Percentiles rank a stretch among this genome's conserved stretches.
Conservation (phyloP, 1,140 invertebrate species). For the Camponotus floridanus region DNA sequence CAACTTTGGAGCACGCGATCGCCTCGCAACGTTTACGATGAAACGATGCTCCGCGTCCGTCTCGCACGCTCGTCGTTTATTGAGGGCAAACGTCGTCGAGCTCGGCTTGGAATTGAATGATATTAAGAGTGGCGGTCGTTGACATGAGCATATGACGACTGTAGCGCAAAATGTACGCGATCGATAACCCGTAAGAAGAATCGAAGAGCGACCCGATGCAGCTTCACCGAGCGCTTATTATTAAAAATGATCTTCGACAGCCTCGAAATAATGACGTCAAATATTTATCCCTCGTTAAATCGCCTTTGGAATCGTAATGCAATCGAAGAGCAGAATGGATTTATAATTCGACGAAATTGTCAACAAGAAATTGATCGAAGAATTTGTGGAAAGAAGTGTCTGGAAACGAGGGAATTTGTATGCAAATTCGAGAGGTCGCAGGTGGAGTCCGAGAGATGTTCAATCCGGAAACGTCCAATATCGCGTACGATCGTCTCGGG, state of each 20-base stretch:
- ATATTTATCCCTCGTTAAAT: background rate
- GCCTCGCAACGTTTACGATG: background rate
- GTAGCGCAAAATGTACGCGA: constrained; percentile 47
- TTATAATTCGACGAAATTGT: background rate
- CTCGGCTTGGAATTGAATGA: constrained; percentile 68
- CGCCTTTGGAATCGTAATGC: background rate
- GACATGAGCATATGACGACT: constrained; percentile 63
- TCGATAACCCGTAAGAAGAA: constrained; percentile 73
- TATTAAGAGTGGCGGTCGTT: constrained; percentile 75
- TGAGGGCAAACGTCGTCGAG: constrained; percentile 60
- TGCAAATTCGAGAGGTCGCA: constrained; percentile 42
- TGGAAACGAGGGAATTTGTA: background rate
- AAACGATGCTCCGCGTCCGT: constrained; percentile 26
- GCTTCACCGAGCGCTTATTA: background rate
- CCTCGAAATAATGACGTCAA: background rate
- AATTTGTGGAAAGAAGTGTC: background rate
- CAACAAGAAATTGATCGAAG: background rate
- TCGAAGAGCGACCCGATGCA: constrained; percentile 30
- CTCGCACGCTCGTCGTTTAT: constrained; percentile 53
- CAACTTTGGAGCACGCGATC: constrained; percentile 25
- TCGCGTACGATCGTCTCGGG: background rate
- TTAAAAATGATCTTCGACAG: background rate
- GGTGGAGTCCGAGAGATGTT: constrained; percentile 12
- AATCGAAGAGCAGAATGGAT: background rate
- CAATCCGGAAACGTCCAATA: constrained; percentile 10